Conservation (phyloP, 1,140 invertebrate genomes). For the Eurosta solidaginis region DNA sequence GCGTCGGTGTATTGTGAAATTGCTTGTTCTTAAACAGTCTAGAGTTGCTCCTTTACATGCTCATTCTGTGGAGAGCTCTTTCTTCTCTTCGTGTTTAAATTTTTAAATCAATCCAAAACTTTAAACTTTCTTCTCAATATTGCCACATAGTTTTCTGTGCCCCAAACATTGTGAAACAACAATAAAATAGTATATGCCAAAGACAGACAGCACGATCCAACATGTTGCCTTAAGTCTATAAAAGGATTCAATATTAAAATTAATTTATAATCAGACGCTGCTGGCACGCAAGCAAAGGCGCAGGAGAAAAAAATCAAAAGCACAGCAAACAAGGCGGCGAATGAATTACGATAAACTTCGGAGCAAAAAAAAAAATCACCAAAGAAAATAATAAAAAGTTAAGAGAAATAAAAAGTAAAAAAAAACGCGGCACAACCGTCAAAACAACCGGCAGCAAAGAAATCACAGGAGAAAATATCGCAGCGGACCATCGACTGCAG, state of each 20-base stretch:
- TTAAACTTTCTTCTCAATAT: neutral
- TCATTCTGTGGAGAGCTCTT: no score
- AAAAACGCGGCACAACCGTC: neutral
- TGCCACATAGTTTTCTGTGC: neutral
- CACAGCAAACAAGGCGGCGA: neutral
- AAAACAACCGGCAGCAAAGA: neutral
- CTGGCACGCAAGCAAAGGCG: constrained; percentile 9
- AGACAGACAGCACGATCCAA: neutral
- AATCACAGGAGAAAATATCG: neutral
- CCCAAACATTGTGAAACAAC: neutral
- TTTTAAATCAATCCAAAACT: no score
- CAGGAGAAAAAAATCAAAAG: no score
- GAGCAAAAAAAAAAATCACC: neutral
- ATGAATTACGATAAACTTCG: constrained; percentile 1
- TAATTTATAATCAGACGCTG: constrained; percentile 24
- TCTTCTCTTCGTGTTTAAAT: no score
- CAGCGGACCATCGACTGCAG: neutral
- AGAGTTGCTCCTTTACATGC: no score
- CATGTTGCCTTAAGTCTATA: neutral
- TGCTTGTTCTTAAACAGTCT: no score
- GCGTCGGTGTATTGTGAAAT: no score
- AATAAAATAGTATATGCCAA: neutral
- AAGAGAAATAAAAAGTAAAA: neutral
- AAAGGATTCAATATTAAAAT: constrained; percentile 29
- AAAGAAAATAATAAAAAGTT: constrained; percentile 1